Evolutionary conservation across 2,113 vertebrate genomes (phyloP), one percentile per base, ranked within the genome.

Genomic region (Euleptes europaea): DNA sequence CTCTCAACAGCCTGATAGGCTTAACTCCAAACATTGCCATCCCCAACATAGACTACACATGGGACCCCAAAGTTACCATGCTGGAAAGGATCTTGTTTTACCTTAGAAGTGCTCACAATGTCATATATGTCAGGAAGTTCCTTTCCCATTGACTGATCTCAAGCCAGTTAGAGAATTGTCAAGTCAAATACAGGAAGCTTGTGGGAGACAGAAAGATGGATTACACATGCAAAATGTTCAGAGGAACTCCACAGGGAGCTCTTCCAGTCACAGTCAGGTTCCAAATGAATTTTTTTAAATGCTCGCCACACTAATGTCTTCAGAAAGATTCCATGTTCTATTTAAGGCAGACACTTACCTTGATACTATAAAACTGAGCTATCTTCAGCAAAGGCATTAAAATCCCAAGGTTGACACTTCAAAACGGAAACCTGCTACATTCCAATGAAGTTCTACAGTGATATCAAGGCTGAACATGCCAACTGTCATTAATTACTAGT

Each of bases 191-290:
- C 6, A 0, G 76, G 70, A 66, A 88, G 66, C 40, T 83, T 60
- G 35, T 21, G 74, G 42, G 17, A 19, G 63, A 33, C 51, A n/a
- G 74, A 79, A 60, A 63, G 80, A 84, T 51, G 33, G 0, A 0
- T 75, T 54, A 47, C 6, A 15, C 2, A 21, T 78, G n/a, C 3
- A 51, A 0, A 0, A 23, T 49, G 9, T 84, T n/a, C 23, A 77
- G 40, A 57, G 44, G 44, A 86, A 63, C 66, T 69, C 70, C 54
- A 78, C 81, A 83, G 69, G 72, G 83, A 84, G n/a, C 67, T 3
- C 33, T 35, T 85, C 31, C 26, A 42, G 33, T 3, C 78, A 73
- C 8, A 3, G 8, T 4, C 19, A 26, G 26, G 67, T 71, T 84
- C 65, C n/a, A 60, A 78, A 84, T 57, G 38, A 38, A 35, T 71